phyloP scores from a whole-genome alignment of 2,113 vertebrate species.

The Apeltes quadracus region DNA sequence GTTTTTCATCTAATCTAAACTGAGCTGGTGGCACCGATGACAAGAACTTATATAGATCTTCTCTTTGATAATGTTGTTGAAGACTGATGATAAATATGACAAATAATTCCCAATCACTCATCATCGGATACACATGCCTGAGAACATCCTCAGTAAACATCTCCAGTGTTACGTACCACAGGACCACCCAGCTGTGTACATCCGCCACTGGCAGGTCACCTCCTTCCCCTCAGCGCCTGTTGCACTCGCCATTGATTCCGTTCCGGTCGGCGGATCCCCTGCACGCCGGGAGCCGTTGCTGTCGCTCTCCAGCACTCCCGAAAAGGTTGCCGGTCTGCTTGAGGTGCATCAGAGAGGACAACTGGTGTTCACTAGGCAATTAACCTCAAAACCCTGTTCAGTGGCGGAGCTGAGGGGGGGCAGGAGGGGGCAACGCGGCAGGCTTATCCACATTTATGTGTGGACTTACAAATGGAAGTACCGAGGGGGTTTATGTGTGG shows the following conservation, averaged over 20 bases:
- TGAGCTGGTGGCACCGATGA: background rate
- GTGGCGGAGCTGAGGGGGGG: background rate
- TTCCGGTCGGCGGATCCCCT: background rate
- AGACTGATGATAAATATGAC: too few relatives aligned
- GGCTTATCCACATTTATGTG: background rate
- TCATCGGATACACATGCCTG: too few relatives aligned
- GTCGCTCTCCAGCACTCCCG: background rate
- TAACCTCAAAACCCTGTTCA: constrained; percentile 5
- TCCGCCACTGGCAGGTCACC: background rate
- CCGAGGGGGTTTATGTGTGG: background rate
- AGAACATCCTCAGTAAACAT: background rate
- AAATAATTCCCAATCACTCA: background rate
- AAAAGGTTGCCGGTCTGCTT: background rate
- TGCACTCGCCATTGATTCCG: background rate
- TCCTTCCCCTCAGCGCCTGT: background rate
- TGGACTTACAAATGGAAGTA: background rate
- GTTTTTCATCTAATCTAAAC: background rate
- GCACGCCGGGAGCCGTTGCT: background rate
- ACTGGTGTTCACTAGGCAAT: constrained; percentile 4
- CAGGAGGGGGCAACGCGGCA: background rate
- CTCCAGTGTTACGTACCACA: too few relatives aligned
- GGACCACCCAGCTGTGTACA: background rate
- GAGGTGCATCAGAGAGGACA: background rate
- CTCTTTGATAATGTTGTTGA: too few relatives aligned
- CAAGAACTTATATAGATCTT: too few relatives aligned